Percentiles rank a stretch among this genome's conserved stretches.
These are phyloP conservation scores for Phortica magna DNA, from an alignment of 2,888 invertebrate species.

Conservation along the genomic window DNA sequence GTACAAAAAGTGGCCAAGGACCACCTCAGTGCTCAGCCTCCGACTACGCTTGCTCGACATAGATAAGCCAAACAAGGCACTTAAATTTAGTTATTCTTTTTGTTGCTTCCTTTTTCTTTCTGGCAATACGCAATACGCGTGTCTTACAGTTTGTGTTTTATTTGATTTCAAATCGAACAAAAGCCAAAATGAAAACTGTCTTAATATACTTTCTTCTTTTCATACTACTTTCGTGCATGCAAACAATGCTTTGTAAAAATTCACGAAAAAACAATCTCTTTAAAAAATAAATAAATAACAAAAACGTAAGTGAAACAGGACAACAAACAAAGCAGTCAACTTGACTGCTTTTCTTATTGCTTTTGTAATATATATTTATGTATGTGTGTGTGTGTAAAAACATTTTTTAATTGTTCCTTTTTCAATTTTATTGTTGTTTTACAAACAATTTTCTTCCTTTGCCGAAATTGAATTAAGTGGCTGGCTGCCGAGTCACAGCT, in stretches of 20 bases:
- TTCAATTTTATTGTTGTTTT: conserved; percentile 50
- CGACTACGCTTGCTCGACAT: background rate
- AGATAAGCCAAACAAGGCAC: conserved; percentile 49
- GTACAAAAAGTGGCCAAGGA: conserved; percentile 17
- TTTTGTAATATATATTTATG: conserved; percentile 48
- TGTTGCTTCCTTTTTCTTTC: conserved; percentile 34
- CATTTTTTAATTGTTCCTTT: conserved; percentile 64
- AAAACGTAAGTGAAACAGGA: conserved; percentile 33
- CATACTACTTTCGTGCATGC: background rate
- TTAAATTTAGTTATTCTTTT: conserved; percentile 64
- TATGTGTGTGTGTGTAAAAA: background rate
- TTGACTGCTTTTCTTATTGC: background rate
- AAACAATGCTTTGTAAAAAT: conserved; percentile 31
- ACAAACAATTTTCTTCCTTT: conserved; percentile 60
- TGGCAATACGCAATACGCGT: conserved; percentile 47
- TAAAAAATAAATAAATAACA: background rate
- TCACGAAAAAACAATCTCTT: conserved; percentile 9
- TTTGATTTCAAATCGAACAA: conserved; percentile 55
- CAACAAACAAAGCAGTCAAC: conserved; percentile 22
- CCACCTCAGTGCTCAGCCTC: background rate
- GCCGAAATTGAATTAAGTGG: conserved; percentile 12
- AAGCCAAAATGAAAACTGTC: conserved; percentile 70
- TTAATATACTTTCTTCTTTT: conserved; percentile 55
- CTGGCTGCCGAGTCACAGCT: conserved; percentile 11
- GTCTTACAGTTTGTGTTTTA: conserved; percentile 43